Evolutionary conservation across 2,888 invertebrate species (phyloP), one percentile per base, ranked within the genome.

Genomic region (Drosophila ustulata): DNA sequence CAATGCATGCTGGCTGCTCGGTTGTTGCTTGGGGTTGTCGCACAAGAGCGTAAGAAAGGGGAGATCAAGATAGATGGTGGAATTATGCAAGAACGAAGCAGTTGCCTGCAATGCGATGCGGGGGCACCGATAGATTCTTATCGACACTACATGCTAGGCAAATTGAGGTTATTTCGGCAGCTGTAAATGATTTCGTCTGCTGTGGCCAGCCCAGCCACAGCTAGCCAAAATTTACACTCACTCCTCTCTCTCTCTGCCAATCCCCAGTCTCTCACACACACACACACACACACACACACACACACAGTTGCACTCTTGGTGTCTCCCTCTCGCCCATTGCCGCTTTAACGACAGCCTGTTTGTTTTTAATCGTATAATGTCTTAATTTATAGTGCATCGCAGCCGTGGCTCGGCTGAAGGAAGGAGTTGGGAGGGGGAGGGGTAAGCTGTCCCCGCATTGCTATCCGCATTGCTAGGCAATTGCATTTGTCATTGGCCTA

Each of bases 321-420:
- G 50, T 50, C 50, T 56, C 39, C 49, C 45, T 25, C 46, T 62
- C 55, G 18, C 18, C 13, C 39, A 41, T 57, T 52, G 37, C 23
- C 65, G 74, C 69, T 81, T 84, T 84, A 82, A 82, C 88, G 88
- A 86, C 81, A 77, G 78, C 77, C 85, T 82, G 89, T 90, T 89
- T 89, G 90, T 82, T 89, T 89, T 90, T 90, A 89, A 89, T 90
- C 90, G 89, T 87, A 90, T 90, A 91, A 90, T 90, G 90, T 90
- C 90, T 90, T 90, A 91, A 90, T 90, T 91, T 90, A 91, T 90
- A 90, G 90, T 82, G 88, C 82, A 59, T 32, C 63, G 68, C 53
- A 71, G 71, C 65, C 57, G 71, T 50, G 49, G 18, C 18, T 18
- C 18, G 28, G 28, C 0, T 30, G 4, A 18, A 18, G 18, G 18